Conservation (phyloP, 2,888 invertebrate genomes). For the Neoascia interrupta region DNA sequence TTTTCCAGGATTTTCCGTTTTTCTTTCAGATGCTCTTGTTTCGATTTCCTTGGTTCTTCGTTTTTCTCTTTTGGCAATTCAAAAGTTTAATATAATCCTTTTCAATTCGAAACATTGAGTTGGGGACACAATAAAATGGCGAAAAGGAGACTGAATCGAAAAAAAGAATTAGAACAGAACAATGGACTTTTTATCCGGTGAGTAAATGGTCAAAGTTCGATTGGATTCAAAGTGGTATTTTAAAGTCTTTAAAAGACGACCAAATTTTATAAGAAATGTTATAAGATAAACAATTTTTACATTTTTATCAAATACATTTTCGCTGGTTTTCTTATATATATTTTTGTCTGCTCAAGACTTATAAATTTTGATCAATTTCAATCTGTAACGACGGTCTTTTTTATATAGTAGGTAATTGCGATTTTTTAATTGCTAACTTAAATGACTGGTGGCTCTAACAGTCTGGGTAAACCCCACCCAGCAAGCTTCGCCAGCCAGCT, state of each 20-base stretch:
- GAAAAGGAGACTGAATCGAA: background rate
- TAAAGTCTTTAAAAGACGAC: background rate
- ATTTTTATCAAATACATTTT: too few species aligned
- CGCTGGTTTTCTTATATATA: too few species aligned
- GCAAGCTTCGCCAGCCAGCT: too few species aligned
- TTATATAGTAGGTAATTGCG: too few species aligned
- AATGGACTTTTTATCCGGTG: constrained; percentile 39
- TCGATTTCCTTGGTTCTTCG: constrained; percentile 54
- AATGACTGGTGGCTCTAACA: too few species aligned
- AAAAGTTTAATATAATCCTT: constrained; percentile 67
- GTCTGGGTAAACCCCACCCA: too few species aligned
- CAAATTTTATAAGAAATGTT: too few species aligned
- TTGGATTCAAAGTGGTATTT: constrained; percentile 18
- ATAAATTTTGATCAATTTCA: too few species aligned
- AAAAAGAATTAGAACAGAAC: constrained; percentile 34
- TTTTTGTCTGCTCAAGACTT: too few species aligned
- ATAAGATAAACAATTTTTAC: too few species aligned
- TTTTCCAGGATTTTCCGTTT: constrained; percentile 74
- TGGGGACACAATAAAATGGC: constrained; percentile 27
- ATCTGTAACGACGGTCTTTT: too few species aligned
- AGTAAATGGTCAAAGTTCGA: constrained; percentile 48
- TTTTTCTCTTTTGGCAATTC: constrained; percentile 50
- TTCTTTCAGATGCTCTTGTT: constrained; percentile 17
- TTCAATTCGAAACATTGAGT: constrained; percentile 59
- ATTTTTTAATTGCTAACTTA: too few species aligned